Percentiles rank a stretch among this genome's conserved stretches.
These are phyloP conservation scores for Mesocricetus auratus DNA, from an alignment of 2,113 vertebrate genomes.

Conservation along the genomic window DNA sequence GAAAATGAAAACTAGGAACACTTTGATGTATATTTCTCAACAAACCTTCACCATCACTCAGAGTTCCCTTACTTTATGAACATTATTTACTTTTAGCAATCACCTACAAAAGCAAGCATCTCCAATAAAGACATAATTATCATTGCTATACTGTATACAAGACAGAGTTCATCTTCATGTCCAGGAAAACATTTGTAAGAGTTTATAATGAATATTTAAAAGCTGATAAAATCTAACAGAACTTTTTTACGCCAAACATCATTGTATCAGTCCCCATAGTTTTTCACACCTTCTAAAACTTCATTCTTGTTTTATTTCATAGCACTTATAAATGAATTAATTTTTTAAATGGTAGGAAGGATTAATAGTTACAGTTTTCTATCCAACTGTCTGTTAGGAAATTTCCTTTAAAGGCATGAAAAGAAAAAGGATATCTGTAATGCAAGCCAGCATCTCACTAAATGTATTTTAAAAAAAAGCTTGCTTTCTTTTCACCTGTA, in stretches of 20 bases:
- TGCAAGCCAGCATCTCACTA: conserved; percentile 20
- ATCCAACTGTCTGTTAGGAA: neutral
- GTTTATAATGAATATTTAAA: conserved; percentile 52
- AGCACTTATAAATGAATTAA: neutral
- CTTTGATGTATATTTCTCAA: conserved; percentile 50
- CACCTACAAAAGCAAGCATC: conserved; percentile 50
- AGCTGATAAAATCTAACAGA: neutral
- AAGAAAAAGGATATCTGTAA: conserved; percentile 57
- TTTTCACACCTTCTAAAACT: neutral
- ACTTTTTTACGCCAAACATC: neutral
- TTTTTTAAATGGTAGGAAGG: conserved; percentile 61
- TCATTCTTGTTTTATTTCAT: neutral
- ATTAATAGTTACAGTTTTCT: neutral
- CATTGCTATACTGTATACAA: neutral
- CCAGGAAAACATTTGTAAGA: neutral
- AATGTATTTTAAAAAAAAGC: conserved; percentile 62
- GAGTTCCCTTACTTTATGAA: conserved; percentile 49
- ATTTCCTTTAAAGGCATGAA: neutral
- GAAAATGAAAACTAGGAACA: conserved; percentile 28
- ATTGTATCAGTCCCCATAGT: neutral
- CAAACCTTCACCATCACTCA: conserved; percentile 31
- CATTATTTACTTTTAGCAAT: conserved; percentile 57
- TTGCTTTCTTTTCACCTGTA: conserved; percentile 33
- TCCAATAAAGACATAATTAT: neutral
- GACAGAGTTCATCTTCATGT: conserved; percentile 49